Evolutionary conservation across 2,888 invertebrate genomes (phyloP).

Genomic region (Sminthurinus aureus): DNA sequence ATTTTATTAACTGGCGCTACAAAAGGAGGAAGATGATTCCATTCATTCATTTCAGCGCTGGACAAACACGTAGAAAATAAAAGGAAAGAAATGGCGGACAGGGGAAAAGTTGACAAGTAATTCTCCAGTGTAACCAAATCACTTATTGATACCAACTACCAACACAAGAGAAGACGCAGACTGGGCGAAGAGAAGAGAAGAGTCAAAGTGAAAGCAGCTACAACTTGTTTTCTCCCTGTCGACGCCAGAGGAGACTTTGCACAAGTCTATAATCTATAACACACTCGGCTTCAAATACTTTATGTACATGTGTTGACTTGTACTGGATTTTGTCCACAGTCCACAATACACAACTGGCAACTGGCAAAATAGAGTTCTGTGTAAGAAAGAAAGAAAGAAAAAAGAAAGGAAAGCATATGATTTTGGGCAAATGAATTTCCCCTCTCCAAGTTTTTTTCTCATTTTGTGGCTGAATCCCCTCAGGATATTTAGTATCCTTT

Average conservation of each 20-base stretch:
- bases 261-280: too few species aligned
- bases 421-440: constrained; percentile 41
- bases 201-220: constrained; percentile 9
- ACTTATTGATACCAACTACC: constrained; percentile 48
- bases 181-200: too few species aligned
- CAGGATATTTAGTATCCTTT: constrained; percentile 44
- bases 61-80: neutral
- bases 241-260: too few species aligned
- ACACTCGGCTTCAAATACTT: too few species aligned
- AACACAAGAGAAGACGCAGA: too few species aligned
- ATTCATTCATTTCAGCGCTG: neutral
- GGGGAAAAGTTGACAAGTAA: constrained; percentile 40
- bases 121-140: constrained; percentile 46
- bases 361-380: neutral
- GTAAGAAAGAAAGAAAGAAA: neutral
- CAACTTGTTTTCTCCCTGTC: too few species aligned
- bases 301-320: too few species aligned
- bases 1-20: neutral
- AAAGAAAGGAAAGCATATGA: constrained; percentile 11
- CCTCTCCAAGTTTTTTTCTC: constrained; percentile 31
- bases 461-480: constrained; percentile 43
- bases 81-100: neutral
- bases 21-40: neutral
- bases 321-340: too few species aligned
- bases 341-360: too few species aligned